A percentile compares a stretch with the other conserved stretches of the same genome.
These are phyloP conservation scores for Crocuta crocuta DNA, from an alignment of 2,113 vertebrate genomes.

Conservation along the genomic window DNA sequence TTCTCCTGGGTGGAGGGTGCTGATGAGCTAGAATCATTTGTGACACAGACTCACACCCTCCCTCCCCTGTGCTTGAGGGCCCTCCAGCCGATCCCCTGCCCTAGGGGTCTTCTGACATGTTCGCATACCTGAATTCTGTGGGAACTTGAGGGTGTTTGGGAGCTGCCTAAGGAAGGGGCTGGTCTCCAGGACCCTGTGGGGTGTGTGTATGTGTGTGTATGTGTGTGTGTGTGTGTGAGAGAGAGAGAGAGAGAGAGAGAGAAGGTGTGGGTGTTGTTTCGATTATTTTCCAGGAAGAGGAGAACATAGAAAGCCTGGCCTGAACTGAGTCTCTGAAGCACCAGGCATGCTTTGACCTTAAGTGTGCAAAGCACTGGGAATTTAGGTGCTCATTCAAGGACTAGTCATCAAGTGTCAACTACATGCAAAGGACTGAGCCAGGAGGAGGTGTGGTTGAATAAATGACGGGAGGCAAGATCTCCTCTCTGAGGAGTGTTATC, in stretches of 20 bases:
- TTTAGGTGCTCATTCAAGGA: constrained; percentile 14
- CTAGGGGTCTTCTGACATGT: neutral
- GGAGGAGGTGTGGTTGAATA: neutral
- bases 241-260: neutral
- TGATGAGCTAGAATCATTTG: neutral
- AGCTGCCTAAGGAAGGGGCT: neutral
- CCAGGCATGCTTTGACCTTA: neutral
- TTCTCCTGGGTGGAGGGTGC: neutral
- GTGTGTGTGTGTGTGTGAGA: neutral
- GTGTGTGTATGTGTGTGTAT: neutral
- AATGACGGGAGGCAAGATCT: neutral
- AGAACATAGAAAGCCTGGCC: neutral
- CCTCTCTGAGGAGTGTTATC: neutral
- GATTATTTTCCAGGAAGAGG: constrained; percentile 11
- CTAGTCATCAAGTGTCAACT: constrained; percentile 10
- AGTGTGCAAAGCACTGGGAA: neutral
- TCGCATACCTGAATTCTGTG: neutral
- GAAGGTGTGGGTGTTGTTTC: neutral
- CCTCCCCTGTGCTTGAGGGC: too few relatives aligned
- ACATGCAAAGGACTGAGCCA: neutral
- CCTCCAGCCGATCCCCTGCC: too few relatives aligned
- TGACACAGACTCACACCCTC: neutral
- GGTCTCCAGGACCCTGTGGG: neutral
- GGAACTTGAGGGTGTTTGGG: neutral
- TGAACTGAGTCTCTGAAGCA: constrained; percentile 15